Base-by-base conservation (phyloP, 1,140 invertebrate species). In the Drosophila kikkawai region DNA sequence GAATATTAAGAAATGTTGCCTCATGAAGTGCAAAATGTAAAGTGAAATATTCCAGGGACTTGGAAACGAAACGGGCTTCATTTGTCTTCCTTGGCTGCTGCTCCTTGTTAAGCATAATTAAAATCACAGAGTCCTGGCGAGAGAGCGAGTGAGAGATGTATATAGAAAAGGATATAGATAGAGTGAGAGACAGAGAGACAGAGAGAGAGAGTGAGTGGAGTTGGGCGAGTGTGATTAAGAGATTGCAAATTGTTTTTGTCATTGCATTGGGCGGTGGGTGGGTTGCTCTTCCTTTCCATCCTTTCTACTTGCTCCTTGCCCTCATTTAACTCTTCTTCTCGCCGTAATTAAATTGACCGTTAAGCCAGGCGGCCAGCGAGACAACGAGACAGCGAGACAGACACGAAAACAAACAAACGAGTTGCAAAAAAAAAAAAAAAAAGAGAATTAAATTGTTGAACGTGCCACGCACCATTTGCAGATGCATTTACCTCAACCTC, bases 401-500 rank as follows among this genome's bases (percentile, higher is more conserved):
- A 75, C 57, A 48, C 32, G 29, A 39, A 75, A 47, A 37, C 50
- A 56, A 55, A 56, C 19, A 57, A 39, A 60, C 22, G 37, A 57
- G 37, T 17, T 12, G 26, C 19, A 39, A 9, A 22, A 64, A 29
- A 66, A 61, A 50, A 50, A 51, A 32, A 61, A 17, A 58, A 53
- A 48, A 61, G 3, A 7, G 4, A 55, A 65, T 17, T 26, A 42
- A 57, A 65, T 44, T 74, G 53, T 17, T 50, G 42, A 66, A 75
- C 73, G 61, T 84, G 81, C 44, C 29, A 71, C 59, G 80, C 73
- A 58, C 60, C 63, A 83, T 79, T 84, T 79, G 66, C 81, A 58
- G 56, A 41, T 82, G 75, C 75, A 67, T 58, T 77, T 41, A 51
- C 56, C 48, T 73, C 64, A 37, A 39, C 13, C n/a, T 26, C 12